Conservation (phyloP, 2,888 invertebrate species). For the Crossocerus cetratus region DNA sequence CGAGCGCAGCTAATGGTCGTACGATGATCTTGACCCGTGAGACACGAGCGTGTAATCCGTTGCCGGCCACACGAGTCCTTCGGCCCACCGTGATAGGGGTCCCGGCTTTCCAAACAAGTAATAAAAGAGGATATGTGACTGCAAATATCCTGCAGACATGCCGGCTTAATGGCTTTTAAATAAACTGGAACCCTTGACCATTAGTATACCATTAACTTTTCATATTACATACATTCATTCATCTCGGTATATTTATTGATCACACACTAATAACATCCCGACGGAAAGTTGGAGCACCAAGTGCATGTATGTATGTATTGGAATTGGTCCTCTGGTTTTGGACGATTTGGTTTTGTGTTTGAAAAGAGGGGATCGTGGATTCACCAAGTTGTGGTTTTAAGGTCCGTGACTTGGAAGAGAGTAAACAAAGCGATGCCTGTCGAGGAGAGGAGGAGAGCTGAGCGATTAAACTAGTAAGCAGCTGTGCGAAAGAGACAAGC, state of each 20-base stretch:
- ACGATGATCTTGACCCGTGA: slow-evolving; percentile 70
- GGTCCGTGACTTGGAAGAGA: slow-evolving; percentile 32
- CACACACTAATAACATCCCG: neutral
- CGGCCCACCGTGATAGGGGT: slow-evolving; percentile 47
- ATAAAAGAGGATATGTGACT: slow-evolving; percentile 63
- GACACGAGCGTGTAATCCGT: slow-evolving; percentile 71
- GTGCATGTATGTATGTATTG: too few relatives aligned
- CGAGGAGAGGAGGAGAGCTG: slow-evolving; percentile 27
- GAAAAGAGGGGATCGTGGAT: neutral
- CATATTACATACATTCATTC: neutral
- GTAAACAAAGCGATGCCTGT: slow-evolving; percentile 28
- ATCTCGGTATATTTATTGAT: neutral
- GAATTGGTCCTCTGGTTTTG: neutral
- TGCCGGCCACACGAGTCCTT: slow-evolving; percentile 44
- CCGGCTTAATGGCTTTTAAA: slow-evolving; percentile 2
- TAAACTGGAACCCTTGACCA: neutral
- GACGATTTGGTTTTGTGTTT: neutral
- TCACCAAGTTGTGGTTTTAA: neutral
- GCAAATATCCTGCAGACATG: slow-evolving; percentile 56
- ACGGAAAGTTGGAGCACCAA: neutral
- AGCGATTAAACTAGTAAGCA: slow-evolving; percentile 49
- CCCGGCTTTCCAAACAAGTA: slow-evolving; percentile 66
- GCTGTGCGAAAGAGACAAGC: slow-evolving; percentile 49
- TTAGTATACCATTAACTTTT: neutral
- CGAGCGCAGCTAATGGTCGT: slow-evolving; percentile 68